Evolutionary conservation across 1,140 invertebrate genomes (phyloP).

Genomic region (Centruroides sculpturatus): DNA sequence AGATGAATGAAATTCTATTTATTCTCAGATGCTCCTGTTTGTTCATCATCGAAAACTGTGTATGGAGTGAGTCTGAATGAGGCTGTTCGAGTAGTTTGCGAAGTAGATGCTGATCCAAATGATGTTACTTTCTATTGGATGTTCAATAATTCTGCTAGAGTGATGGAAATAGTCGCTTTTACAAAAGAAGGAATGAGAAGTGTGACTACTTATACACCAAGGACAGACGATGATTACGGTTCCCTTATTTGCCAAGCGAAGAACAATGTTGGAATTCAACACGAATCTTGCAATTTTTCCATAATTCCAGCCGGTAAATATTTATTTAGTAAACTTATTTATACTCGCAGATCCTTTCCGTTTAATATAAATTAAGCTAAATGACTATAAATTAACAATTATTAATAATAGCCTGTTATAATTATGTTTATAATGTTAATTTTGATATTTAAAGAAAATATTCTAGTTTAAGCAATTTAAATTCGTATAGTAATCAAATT

Average conservation of each 20-base stretch:
- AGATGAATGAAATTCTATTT: background rate
- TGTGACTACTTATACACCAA: slow-evolving; percentile 7
- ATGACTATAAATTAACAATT: no score
- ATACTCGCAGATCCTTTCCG: no score
- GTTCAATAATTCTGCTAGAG: slow-evolving; percentile 81
- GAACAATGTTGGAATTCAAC: slow-evolving; percentile 19
- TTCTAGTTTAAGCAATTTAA: no score
- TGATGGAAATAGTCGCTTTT: slow-evolving; percentile 39
- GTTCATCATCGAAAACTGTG: slow-evolving; percentile 3
- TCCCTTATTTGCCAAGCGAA: slow-evolving; percentile 17
- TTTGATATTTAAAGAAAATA: no score
- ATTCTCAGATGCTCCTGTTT: slow-evolving; percentile 11
- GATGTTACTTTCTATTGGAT: slow-evolving; percentile 70
- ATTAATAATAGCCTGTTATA: no score
- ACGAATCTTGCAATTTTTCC: slow-evolving; percentile 17
- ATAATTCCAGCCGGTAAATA: slow-evolving; percentile 13
- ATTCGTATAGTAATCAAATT: no score
- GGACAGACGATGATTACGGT: slow-evolving; percentile 11
- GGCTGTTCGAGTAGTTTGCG: slow-evolving; percentile 60
- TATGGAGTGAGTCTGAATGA: slow-evolving; percentile 9
- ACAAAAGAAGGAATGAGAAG: slow-evolving; percentile 1
- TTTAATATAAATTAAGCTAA: no score
- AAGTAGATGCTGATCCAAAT: slow-evolving; percentile 72
- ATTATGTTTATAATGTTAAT: no score
- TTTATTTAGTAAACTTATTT: no score